Evolutionary conservation across 2,113 vertebrate genomes (phyloP).

Genomic region (Neolamprologus sp.): DNA sequence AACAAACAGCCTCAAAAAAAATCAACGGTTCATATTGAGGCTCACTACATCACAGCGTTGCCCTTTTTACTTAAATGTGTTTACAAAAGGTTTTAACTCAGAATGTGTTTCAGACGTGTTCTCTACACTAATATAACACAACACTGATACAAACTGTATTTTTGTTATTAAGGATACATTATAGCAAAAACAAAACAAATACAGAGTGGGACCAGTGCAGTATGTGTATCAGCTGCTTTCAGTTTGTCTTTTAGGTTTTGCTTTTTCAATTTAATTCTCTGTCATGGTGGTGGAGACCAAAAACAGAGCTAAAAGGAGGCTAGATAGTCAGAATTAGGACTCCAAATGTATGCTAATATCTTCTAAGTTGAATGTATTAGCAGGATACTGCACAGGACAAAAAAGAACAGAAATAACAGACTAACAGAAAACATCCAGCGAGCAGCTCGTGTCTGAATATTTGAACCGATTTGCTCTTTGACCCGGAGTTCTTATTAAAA

Average conservation of each 20-base stretch:
- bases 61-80: background rate
- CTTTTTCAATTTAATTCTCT: background rate
- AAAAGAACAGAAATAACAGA: background rate
- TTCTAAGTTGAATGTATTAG: background rate
- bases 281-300: background rate
- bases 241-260: background rate
- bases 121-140: background rate
- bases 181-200: background rate
- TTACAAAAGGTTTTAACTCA: background rate
- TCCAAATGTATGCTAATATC: background rate
- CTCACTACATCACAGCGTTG: background rate
- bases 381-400: background rate
- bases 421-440: background rate
- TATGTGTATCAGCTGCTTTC: background rate
- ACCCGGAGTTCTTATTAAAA: background rate
- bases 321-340: background rate
- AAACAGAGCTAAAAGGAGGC: background rate
- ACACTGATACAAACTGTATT: background rate
- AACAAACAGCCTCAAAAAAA: background rate
- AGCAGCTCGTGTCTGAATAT: background rate
- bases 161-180: background rate
- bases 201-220: background rate
- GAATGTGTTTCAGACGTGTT: background rate
- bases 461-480: background rate
- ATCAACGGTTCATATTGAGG: background rate